Conservation (phyloP, 2,797 vertebrate species). For the Melanitta fusca region DNA sequence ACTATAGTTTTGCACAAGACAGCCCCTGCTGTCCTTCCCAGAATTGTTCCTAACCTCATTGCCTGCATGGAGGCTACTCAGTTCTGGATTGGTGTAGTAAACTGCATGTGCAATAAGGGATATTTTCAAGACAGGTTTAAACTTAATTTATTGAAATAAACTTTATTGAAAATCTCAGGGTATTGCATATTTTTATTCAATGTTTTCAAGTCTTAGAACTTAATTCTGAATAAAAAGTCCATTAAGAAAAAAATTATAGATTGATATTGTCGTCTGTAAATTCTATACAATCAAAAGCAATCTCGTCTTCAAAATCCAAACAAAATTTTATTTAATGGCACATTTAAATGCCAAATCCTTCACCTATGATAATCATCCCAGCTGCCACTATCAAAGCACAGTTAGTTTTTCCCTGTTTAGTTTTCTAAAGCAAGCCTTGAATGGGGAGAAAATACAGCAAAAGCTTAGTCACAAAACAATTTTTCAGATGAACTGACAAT, state of each 20-base stretch:
- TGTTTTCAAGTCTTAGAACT: slow-evolving; percentile 32
- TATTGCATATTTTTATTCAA: slow-evolving; percentile 42
- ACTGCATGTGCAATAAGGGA: not conserved
- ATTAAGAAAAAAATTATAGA: not conserved
- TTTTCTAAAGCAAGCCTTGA: not conserved
- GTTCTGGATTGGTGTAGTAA: not conserved
- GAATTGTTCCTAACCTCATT: not conserved
- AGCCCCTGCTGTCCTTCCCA: not conserved
- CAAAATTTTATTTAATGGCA: not conserved
- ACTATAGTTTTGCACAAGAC: not conserved
- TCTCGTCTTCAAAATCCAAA: not conserved
- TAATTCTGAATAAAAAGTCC: slow-evolving; percentile 38
- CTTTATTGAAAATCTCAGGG: slow-evolving; percentile 39
- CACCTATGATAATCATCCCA: not conserved
- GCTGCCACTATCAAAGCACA: not conserved
- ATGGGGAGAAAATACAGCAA: not conserved
- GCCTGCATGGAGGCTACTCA: not conserved
- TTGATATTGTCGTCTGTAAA: slow-evolving; percentile 16
- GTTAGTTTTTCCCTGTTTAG: not conserved
- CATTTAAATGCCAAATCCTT: not conserved
- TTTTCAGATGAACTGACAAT: not conserved
- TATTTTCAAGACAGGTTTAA: not conserved
- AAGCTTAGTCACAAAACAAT: not conserved
- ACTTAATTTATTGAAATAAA: slow-evolving; percentile 61
- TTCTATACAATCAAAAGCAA: slow-evolving; percentile 10